Evolutionary conservation across 1,140 invertebrate genomes (phyloP), one percentile per base, ranked within the genome.

Genomic region (Araneus ventricosus): DNA sequence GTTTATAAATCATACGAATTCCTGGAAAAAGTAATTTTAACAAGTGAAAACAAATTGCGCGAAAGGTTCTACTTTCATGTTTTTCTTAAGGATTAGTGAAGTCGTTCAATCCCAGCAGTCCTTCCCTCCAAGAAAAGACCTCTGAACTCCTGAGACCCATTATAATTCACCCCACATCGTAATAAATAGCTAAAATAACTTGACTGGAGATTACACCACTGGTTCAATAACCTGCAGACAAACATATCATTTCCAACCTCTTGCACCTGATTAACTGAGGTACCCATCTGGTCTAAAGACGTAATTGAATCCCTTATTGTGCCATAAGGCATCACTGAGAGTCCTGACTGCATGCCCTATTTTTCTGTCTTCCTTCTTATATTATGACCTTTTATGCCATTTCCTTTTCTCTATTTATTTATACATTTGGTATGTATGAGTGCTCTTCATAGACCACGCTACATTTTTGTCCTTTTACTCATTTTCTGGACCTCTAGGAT

Each of bases 211-310:
- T 79, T 22, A 79, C 34, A 17, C 27, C 10, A 30, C 27, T 34
- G 27, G 27, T 79, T 34, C 1, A 79, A 79, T 79, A 37, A 79
- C 70, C 20, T 79, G 10, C 70, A 79, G 70, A 79, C 70, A 79
- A 34, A 37, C 70, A 30, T 79, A 79, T 79, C 70, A 63, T 63
- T n/a, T 2, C 70, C 70, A 17, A 27, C 17, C 22, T 79, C 27
- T 37, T 79, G 70, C 27, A 10, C 27, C 70, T 79, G 70, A 79
- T 79, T 79, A 79, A 27, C 59, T 34, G 34, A 24, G 27, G 70
- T 79, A 79, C 70, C 70, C 70, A 79, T 79, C 70, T 79, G 27
- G 70, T 34, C 70, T 37, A 30, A 30, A 79, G 70, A 30, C 17
- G 70, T 79, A 79, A 79, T 79, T 79, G 34, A 24, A 79, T 79